A percentile compares a stretch with the other conserved stretches of the same genome.
phyloP scores from a whole-genome alignment of 2,797 vertebrate genomes.

The Alectoris magna region DNA sequence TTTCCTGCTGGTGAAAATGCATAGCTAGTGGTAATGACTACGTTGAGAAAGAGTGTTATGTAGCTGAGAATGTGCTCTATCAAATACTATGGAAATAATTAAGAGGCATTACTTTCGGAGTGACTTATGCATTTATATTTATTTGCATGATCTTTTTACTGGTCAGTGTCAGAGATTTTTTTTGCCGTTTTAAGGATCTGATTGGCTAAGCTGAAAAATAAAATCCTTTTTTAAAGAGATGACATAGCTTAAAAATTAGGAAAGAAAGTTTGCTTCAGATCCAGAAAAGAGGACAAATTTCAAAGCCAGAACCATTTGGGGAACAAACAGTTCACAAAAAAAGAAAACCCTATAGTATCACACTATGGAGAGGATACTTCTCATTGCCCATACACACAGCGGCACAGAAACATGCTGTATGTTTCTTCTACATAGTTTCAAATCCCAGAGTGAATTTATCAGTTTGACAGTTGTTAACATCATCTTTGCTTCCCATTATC shows the following conservation, averaged over 20 bases:
- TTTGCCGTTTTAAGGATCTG: neutral
- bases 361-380: neutral
- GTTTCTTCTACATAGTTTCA: neutral
- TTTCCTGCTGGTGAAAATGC: neutral
- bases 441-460: neutral
- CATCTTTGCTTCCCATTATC: neutral
- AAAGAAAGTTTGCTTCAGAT: neutral
- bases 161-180: neutral
- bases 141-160: neutral
- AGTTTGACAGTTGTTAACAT: neutral
- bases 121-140: neutral
- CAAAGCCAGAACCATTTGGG: neutral
- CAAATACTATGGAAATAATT: neutral
- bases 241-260: neutral
- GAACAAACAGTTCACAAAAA: neutral
- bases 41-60: neutral
- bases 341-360: no score
- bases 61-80: neutral
- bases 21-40: neutral
- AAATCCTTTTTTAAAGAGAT: neutral
- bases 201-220: neutral
- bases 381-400: neutral
- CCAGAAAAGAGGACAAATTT: neutral
- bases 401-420: fast-evolving
- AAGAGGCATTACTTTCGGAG: neutral